A percentile compares a stretch with the other conserved stretches of the same genome.
Conservation (phyloP, 2,113 vertebrate genomes). For the Noctilio leporinus region DNA sequence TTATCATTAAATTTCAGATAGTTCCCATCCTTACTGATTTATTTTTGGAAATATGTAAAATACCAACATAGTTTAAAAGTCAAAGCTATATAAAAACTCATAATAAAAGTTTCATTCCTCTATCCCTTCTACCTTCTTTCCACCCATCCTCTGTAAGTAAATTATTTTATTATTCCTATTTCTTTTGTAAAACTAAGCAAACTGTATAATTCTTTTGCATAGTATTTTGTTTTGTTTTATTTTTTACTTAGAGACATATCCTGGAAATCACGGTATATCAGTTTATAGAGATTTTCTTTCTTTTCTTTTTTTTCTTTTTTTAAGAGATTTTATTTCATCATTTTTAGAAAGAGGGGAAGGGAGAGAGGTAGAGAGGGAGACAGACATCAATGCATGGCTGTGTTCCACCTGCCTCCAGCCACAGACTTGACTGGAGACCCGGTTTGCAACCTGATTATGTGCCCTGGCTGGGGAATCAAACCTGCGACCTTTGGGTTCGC, state of each 20-base stretch:
- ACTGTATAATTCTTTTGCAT: neutral
- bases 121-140: neutral
- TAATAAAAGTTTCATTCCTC: neutral
- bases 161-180: neutral
- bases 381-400: no score
- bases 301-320: neutral
- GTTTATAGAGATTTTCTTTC: neutral
- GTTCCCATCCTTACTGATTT: neutral
- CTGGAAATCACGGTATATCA: neutral
- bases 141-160: neutral
- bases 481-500: no score
- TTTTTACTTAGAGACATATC: neutral
- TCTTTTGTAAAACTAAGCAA: neutral
- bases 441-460: no score
- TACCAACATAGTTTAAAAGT: neutral
- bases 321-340: no score
- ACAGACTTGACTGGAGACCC: no score
- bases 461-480: no score
- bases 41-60: neutral
- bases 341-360: no score
- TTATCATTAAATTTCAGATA: neutral
- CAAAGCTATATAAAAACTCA: neutral
- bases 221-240: neutral
- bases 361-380: no score
- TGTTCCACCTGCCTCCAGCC: no score